Evolutionary conservation across 2,797 vertebrate species (phyloP), one percentile per base, ranked within the genome.

Genomic region (Karalla daura): DNA sequence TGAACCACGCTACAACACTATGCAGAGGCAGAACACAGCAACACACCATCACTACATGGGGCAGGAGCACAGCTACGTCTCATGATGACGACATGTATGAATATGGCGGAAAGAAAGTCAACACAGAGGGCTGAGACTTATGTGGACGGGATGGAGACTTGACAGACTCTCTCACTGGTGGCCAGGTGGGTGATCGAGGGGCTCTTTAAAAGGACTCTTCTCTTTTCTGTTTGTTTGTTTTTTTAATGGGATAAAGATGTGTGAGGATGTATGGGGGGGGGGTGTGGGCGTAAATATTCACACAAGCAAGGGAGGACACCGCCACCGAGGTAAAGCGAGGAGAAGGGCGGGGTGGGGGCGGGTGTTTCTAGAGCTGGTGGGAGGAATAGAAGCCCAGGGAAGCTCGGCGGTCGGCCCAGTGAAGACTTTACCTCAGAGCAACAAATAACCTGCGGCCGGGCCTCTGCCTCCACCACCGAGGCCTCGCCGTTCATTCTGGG

Each of bases 371-470:
- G 87, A 75, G 87, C 79, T 85, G 14, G 80, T 24, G 53, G 79
- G 77, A 79, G 24, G 78, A 70, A 2, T 73, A 65, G 74, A 81
- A 88, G 76, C 84, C 81, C 61, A n/a, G 81, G 72, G 72, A 74
- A 74, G 89, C 83, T 89, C 91, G 74, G 84, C 73, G 73, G 86
- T 83, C 15, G 71, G 75, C 70, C 75, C 80, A 45, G 90, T 89
- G 86, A 95, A 84, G 75, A 76, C 85, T 96, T 99, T 99, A 99
- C 98, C 97, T 99, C 97, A 84, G 97, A 97, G 93, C 95, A 99
- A 98, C 96, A 98, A 94, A 99, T 98, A 96, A 99, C 95, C 92
- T 98, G 94, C 81, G 96, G 92, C 79, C 94, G 92, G 59, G 86
- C 91, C 84, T 96, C 96, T 80, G 91, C 90, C 91, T 96, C 96